Base-by-base conservation (phyloP, 2,113 vertebrate genomes). In the Macquaria australasica region DNA sequence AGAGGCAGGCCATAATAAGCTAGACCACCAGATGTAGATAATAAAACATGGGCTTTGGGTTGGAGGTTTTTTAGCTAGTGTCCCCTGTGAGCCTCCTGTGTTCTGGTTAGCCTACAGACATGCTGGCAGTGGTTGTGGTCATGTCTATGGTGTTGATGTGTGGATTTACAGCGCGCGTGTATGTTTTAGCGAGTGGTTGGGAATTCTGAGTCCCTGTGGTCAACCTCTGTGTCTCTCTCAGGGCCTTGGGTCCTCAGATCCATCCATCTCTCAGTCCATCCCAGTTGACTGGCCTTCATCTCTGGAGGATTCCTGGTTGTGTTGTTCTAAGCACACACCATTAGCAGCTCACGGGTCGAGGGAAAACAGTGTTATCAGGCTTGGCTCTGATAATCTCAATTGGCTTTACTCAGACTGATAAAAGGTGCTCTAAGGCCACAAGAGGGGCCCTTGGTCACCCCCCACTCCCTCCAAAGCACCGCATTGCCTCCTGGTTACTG, bases 1-100 rank as follows among this genome's bases (percentile, higher is more conserved):
- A 94, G 94, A 91, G 89, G 90, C 91, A 94, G 95, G 94, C 96
- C 95, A 93, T 97, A 97, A 97, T 97, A 97, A 97, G 95, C 84
- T 94, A 84, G 95, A 94, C 93, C 93, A 96, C 96, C 97, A 98
- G 97, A 98, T 98, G 97, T 97, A 97, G 97, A 98, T 97, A 97
- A 97, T 97, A 97, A 97, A 98, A 97, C 83, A 85, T 63, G 82
- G 87, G 89, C 86, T 91, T 92, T 68, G 60, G 82, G 72, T 85
- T 89, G 82, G 91, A 92, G 90, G 84, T 90, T 92, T 92, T 79
- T 81, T 73, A 86, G 91, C 84, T 77, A 64, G 86, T 66, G 88
- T 91, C 88, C 93, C 88, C 77, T 72, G 88, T 87, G 89, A 91
- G 88, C 73, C 89, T 83, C 77, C 88, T 72, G 84, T 79, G 77